Evolutionary conservation across 1,140 invertebrate species (phyloP).

Genomic region (Sminthurides bifidus): DNA sequence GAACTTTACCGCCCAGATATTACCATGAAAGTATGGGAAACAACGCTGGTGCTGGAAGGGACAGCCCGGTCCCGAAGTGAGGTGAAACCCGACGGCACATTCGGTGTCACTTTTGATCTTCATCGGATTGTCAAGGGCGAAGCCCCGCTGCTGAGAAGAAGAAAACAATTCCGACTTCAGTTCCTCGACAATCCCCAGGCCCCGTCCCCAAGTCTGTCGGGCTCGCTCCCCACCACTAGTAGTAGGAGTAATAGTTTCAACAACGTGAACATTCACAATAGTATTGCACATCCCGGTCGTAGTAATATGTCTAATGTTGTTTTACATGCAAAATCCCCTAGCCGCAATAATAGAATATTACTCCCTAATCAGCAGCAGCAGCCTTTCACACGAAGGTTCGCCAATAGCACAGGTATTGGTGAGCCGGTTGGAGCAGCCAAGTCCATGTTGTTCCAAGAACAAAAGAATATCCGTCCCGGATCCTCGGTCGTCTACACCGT

Average conservation of each 20-base stretch:
- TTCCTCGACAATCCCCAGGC: slow-evolving; percentile 28
- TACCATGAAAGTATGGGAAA: slow-evolving; percentile 29
- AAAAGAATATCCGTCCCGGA: too few species aligned
- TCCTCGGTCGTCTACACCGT: background rate
- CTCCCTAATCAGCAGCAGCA: slow-evolving; percentile 4
- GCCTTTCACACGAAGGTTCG: too few species aligned
- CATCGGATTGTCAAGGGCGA: slow-evolving; percentile 29
- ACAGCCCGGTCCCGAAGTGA: slow-evolving; percentile 29
- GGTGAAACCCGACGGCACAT: slow-evolving; percentile 28
- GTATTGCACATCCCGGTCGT: slow-evolving; percentile 4
- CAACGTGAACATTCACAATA: slow-evolving; percentile 11
- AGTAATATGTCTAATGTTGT: background rate
- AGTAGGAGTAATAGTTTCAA: slow-evolving; percentile 14
- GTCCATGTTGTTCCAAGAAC: too few species aligned
- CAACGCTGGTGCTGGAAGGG: slow-evolving; percentile 28
- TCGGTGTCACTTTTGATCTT: slow-evolving; percentile 32
- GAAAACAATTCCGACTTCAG: slow-evolving; percentile 32
- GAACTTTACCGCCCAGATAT: slow-evolving; percentile 27
- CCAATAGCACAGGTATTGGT: too few species aligned
- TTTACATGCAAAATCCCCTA: slow-evolving; percentile 15
- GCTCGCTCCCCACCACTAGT: slow-evolving; percentile 1
- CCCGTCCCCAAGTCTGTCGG: background rate
- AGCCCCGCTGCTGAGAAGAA: slow-evolving; percentile 20
- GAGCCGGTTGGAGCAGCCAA: too few species aligned
- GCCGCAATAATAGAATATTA: slow-evolving; percentile 7